phyloP scores from a whole-genome alignment of 2,113 vertebrate species.

The Lipophrys pholis region DNA sequence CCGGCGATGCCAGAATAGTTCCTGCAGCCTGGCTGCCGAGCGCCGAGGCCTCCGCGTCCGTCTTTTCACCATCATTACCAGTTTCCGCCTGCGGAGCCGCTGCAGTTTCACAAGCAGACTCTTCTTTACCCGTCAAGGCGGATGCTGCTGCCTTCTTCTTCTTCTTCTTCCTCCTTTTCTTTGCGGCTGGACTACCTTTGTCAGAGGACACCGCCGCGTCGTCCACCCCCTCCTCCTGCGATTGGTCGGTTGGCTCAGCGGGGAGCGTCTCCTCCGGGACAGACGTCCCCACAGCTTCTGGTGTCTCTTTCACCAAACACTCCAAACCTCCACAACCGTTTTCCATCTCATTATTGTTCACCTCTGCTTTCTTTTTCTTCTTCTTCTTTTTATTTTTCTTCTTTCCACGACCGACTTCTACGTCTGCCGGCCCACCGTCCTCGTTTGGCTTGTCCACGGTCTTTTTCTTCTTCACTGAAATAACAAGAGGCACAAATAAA shows the following conservation, averaged over 20 bases:
- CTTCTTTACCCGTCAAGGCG: not conserved
- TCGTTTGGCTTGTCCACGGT: not conserved
- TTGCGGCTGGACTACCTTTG: too few species aligned
- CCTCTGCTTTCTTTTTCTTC: constrained; percentile 14
- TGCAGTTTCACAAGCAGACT: not conserved
- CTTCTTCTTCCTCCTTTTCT: constrained; percentile 24
- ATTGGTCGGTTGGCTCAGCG: too few species aligned
- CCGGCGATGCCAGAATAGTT: not conserved
- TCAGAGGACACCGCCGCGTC: not conserved
- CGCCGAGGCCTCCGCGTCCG: too few species aligned
- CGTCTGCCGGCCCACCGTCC: not conserved
- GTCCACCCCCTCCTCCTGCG: not conserved
- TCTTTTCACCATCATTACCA: too few species aligned
- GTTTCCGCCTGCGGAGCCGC: too few species aligned
- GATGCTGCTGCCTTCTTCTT: not conserved
- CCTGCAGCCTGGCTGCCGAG: too few species aligned
- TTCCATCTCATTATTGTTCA: not conserved
- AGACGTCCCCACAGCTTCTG: not conserved
- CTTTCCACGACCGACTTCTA: not conserved
- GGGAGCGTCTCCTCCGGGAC: too few species aligned
- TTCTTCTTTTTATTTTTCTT: constrained; percentile 55
- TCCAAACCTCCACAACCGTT: not conserved
- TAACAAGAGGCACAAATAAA: constrained; percentile 4
- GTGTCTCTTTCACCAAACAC: not conserved
- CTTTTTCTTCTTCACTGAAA: constrained; percentile 47